A percentile compares a stretch with the other conserved stretches of the same genome.
These are phyloP conservation scores for Vesta saturnalis DNA, from an alignment of 2,888 invertebrate genomes.

Conservation along the genomic window DNA sequence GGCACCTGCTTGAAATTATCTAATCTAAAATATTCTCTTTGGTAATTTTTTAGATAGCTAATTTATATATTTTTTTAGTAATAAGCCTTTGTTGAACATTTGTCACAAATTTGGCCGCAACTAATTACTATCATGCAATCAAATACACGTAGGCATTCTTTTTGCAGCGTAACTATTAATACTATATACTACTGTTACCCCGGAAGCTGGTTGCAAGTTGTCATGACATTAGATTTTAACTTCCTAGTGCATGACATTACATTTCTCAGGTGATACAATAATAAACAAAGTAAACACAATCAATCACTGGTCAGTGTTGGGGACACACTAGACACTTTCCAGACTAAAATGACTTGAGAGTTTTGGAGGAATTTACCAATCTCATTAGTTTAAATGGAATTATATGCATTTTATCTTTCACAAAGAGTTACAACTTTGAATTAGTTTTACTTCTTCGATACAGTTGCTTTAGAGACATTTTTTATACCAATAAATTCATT, in stretches of 20 bases:
- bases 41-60: neutral
- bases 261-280: conserved; percentile 57
- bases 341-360: conserved; percentile 57
- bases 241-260: conserved; percentile 61
- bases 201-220: conserved; percentile 58
- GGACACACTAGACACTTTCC: conserved; percentile 57
- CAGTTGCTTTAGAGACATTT: too few relatives aligned
- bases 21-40: conserved; percentile 36
- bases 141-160: too few relatives aligned
- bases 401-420: conserved; percentile 29
- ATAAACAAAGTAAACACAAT: conserved; percentile 59
- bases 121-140: too few relatives aligned
- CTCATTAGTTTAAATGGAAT: conserved; percentile 30
- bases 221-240: conserved; percentile 61
- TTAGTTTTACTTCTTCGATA: conserved; percentile 21
- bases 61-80: neutral
- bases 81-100: too few relatives aligned
- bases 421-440: too few relatives aligned
- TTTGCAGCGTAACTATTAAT: neutral
- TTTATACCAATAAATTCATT: conserved; percentile 3
- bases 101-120: too few relatives aligned
- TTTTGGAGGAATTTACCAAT: conserved; percentile 37
- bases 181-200: neutral
- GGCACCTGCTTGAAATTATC: conserved; percentile 49
- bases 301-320: conserved; percentile 56